Base-by-base conservation (phyloP, 2,113 vertebrate species). In the Labeo catla region DNA sequence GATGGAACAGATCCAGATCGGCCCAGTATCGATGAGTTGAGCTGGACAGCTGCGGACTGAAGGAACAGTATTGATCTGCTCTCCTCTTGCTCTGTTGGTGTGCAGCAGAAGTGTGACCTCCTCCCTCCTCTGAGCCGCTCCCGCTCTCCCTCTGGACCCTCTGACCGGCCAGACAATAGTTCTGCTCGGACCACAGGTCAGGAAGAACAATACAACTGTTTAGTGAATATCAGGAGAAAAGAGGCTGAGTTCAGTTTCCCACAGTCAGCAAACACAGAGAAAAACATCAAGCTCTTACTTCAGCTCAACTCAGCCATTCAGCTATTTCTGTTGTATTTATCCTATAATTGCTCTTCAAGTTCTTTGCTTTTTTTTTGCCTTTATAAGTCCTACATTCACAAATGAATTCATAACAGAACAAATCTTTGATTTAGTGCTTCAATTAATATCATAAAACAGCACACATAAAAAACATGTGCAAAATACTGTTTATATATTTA, bases 51-150 rank as follows among this genome's bases (percentile, higher is more conserved):
- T 95, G 95, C 91, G 89, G 88, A 87, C 91, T 92, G 92, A 94
- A 90, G 79, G 90, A 91, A 90, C 47, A 84, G 91, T 95, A 95
- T 95, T 93, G 94, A 95, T 95, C 93, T 79, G 0, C 70, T 92
- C 90, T 92, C 89, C 90, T 2, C 90, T 92, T 88, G 92, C 89
- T 91, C 90, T 90, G 28, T 28, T 91, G 4, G 34, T 59, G 89
- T 92, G 83, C 19, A 47, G 81, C 70, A 84, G 72, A 81, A 86
- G 83, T 9, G 10, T 84, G 89, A 90, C 87, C 87, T 86, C 39
- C 39, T 39, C 16, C 49, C 49, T 50, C 49, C 13, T 54, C 52
- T 61, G 86, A 63, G 85, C 76, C 80, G 10, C 28, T 87, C 88
- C 88, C n/a, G 28, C 84, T 15, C 50, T 79, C 86, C 83, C 78